Evolutionary conservation across 1,140 invertebrate species (phyloP), one percentile per base, ranked within the genome.

Genomic region (Drosophila burlai): DNA sequence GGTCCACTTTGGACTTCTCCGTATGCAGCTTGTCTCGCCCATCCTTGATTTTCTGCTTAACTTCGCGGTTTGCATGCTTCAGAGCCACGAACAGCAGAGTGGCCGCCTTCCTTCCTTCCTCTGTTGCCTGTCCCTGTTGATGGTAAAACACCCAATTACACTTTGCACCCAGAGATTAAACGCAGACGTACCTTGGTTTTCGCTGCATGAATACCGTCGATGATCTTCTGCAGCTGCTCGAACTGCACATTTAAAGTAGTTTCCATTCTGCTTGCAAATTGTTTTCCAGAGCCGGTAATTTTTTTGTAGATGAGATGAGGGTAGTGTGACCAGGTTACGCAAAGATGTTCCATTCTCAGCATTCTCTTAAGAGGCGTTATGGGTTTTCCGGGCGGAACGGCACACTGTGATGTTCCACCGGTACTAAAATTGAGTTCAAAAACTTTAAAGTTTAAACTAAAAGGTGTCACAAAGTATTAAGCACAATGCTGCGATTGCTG

Each of bases 21-120:
- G 96, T 94, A 55, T 95, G 94, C 4, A 97, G 94, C 21, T 95
- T 95, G 93, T 99, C 98, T 63, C 97, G 94, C 0, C 96, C 96
- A 83, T 95, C 95, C 89, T 97, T 96, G 47, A 97, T 96, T 8
- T 96, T 94, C 36, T 98, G 95, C 93, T 99, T 99, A 82, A 98
- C 97, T 72, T 98, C 94, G 46, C 98, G 94, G 94, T 99, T 99
- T 0, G 99, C 93, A 93, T 98, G 98, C 90, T 98, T 98, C 21
- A 99, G 93, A 50, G 96, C 94, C 38, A 97, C 95, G 80, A 98
- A 95, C 78, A 96, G 93, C 58, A 98, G 93, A 4, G 96, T 95
- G 9, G 96, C 96, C 81, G 97, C 94, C 58, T 96, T 94, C 91
- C 96, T 94, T 57, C 96, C 95, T 52, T 95, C 94, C 67, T 94